phyloP scores from a whole-genome alignment of 2,797 vertebrate species.

The Sebastes itinus region DNA sequence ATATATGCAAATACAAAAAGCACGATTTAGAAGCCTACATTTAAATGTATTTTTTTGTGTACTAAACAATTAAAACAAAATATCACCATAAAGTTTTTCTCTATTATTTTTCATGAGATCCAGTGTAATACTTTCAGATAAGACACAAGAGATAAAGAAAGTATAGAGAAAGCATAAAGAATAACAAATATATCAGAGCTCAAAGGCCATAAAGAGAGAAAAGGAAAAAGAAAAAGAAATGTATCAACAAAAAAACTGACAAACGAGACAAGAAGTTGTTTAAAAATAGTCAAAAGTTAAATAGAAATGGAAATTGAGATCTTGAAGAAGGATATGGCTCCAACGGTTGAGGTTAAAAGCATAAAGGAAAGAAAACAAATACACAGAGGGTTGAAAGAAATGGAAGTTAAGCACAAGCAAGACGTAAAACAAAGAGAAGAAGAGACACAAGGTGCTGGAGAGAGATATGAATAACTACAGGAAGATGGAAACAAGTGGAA shows the following conservation, averaged over 20 bases:
- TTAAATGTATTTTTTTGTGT: not conserved
- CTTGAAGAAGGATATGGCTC: slow-evolving; percentile 5
- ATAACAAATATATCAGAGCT: not conserved
- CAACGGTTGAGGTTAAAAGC: slow-evolving; percentile 23
- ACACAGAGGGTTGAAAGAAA: slow-evolving; percentile 26
- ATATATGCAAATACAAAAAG: not conserved
- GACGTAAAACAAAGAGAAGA: slow-evolving; percentile 24
- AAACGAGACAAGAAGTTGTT: not conserved
- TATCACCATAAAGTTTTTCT: too few relatives aligned
- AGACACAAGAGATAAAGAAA: not conserved
- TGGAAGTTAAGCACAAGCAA: slow-evolving; percentile 5
- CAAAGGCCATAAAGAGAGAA: not conserved
- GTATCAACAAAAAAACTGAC: not conserved
- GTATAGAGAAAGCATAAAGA: not conserved
- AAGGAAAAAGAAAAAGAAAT: not conserved
- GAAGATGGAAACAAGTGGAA: slow-evolving; percentile 67
- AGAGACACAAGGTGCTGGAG: slow-evolving; percentile 27
- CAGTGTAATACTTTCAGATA: not conserved
- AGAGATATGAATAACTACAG: slow-evolving; percentile 62
- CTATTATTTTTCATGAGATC: not conserved
- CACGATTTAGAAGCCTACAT: not conserved
- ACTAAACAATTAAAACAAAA: not conserved
- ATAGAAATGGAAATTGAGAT: slow-evolving; percentile 41
- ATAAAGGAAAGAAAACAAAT: slow-evolving; percentile 34
- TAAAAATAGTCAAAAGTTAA: slow-evolving; percentile 26